Conservation (phyloP, 2,113 vertebrate species). For the Solenodon paradoxus region DNA sequence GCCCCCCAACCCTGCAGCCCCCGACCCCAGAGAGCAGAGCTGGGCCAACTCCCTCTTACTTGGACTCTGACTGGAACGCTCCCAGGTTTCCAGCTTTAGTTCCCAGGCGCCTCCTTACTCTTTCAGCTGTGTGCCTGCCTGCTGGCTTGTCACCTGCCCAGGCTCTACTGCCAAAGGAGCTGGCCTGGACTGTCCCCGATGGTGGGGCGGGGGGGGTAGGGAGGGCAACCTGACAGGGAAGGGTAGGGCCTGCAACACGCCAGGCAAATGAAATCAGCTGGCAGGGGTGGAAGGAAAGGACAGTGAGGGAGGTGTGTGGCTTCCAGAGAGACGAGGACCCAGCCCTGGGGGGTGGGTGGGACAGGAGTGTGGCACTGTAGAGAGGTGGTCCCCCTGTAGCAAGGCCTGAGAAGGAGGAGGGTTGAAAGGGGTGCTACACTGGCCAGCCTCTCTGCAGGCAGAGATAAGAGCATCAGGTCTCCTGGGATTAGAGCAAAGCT, state of each 20-base stretch:
- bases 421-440: neutral
- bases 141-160: constrained; percentile 56
- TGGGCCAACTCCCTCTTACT: constrained; percentile 56
- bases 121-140: constrained; percentile 5
- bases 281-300: constrained; percentile 74
- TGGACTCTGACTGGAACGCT: constrained; percentile 57
- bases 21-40: neutral
- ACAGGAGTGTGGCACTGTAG: neutral
- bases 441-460: constrained; percentile 20
- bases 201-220: neutral
- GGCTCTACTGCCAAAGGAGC: constrained; percentile 55
- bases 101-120: constrained; percentile 52
- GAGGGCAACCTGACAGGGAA: constrained; percentile 61
- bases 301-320: neutral
- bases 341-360: neutral
- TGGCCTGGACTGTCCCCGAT: constrained; percentile 65
- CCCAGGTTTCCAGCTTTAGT: constrained; percentile 37
- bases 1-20: neutral
- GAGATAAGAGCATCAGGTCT: constrained; percentile 71
- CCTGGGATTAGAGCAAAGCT: constrained; percentile 69
- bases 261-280: constrained; percentile 87
- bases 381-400: neutral
- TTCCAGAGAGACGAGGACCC: neutral
- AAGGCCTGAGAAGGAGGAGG: neutral
- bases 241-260: constrained; percentile 69